Conservation (phyloP, 2,113 vertebrate genomes). For the Falco punctatus region DNA sequence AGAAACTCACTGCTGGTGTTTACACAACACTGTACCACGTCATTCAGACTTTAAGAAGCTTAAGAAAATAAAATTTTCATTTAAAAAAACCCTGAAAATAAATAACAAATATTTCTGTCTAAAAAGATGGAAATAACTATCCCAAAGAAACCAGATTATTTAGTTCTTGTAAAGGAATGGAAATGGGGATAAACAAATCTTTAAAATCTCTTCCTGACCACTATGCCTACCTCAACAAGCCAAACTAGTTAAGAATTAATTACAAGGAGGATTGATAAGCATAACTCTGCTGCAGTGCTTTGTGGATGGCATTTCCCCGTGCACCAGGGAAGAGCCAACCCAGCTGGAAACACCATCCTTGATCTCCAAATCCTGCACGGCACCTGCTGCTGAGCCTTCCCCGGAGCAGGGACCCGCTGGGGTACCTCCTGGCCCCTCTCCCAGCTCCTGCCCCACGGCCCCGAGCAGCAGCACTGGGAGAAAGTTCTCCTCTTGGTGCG, state of each 20-base stretch:
- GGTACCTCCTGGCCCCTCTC: background rate
- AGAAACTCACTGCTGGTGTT: background rate
- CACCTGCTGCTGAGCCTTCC: background rate
- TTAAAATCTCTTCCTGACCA: background rate
- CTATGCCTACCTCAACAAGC: background rate
- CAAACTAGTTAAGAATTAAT: background rate
- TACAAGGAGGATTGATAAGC: background rate
- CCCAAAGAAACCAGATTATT: background rate
- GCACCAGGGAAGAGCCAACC: background rate
- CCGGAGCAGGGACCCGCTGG: accelerated
- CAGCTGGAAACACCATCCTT: background rate
- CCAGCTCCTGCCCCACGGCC: background rate
- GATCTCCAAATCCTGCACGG: background rate
- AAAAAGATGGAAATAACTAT: background rate
- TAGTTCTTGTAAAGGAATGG: background rate
- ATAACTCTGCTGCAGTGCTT: background rate
- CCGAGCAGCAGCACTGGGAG: background rate
- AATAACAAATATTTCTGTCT: too few species aligned
- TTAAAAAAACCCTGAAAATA: too few species aligned
- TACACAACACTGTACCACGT: accelerated
- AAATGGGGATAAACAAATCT: background rate
- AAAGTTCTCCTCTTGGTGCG: background rate
- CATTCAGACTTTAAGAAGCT: too few species aligned
- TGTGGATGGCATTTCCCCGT: background rate
- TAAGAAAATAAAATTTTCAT: background rate